Percentiles rank a stretch among this genome's conserved stretches.
These are phyloP conservation scores for Rhynchomys soricoides DNA, from an alignment of 2,113 vertebrate genomes.

Conservation along the genomic window DNA sequence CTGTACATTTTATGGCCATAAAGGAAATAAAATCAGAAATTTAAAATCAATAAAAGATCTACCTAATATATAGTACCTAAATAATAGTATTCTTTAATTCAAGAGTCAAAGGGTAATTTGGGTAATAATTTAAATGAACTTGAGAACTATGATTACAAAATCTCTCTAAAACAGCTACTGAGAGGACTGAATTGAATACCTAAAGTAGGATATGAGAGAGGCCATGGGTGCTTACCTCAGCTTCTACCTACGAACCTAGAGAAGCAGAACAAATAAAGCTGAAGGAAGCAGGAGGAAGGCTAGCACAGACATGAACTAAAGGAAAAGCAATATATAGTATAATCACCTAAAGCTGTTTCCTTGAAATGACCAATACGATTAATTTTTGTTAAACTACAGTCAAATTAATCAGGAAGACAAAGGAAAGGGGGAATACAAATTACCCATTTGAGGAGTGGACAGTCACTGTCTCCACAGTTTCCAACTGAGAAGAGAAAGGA, in stretches of 20 bases:
- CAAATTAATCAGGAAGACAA: not conserved
- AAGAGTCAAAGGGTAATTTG: not conserved
- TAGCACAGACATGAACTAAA: not conserved
- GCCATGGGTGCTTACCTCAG: not conserved
- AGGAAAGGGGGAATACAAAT: not conserved
- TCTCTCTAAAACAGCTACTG: not conserved
- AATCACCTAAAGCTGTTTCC: not conserved
- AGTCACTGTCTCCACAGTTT: not conserved
- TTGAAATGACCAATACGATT: not conserved
- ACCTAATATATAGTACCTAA: not conserved
- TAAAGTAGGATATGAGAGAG: not conserved
- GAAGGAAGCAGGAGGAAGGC: not conserved
- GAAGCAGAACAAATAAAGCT: not conserved
- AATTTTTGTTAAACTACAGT: not conserved
- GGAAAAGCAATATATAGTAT: not conserved
- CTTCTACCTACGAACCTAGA: not conserved
- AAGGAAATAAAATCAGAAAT: constrained; percentile 29
- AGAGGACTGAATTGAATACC: not conserved
- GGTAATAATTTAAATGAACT: constrained; percentile 5
- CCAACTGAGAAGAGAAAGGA: not conserved
- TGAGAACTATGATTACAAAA: not conserved
- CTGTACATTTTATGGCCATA: not conserved
- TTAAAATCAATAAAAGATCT: not conserved
- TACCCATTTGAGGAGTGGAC: not conserved
- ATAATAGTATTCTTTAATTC: not conserved